phyloP scores from a whole-genome alignment of 2,888 invertebrate species.

The Chrysina gloriosa region DNA sequence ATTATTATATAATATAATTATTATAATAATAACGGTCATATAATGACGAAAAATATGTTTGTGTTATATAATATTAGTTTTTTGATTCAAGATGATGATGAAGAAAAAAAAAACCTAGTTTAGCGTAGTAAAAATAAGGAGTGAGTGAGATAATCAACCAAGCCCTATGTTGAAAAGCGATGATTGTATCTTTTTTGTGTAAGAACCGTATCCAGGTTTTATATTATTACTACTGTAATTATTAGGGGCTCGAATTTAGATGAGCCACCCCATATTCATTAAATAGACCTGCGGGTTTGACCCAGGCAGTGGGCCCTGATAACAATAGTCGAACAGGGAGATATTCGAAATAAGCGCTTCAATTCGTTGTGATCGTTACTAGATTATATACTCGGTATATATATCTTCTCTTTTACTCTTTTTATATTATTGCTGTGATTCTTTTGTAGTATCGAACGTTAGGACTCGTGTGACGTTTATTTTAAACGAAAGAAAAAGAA shows the following conservation, averaged over 20 bases:
- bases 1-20: no score
- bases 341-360: constrained; percentile 58
- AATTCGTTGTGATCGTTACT: constrained; percentile 53
- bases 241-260: constrained; percentile 50
- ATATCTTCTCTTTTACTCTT: constrained; percentile 56
- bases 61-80: constrained; percentile 49
- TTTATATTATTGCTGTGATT: constrained; percentile 63
- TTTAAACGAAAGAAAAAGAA: constrained; percentile 50
- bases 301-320: constrained; percentile 57
- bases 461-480: constrained; percentile 56
- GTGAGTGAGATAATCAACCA: constrained; percentile 55
- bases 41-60: constrained; percentile 61
- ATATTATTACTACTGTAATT: constrained; percentile 50
- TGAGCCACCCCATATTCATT: constrained; percentile 55
- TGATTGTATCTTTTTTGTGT: constrained; percentile 47
- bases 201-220: constrained; percentile 54
- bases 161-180: constrained; percentile 53
- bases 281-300: constrained; percentile 57
- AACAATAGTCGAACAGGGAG: constrained; percentile 58
- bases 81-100: constrained; percentile 50
- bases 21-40: constrained; percentile 63
- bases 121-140: constrained; percentile 52
- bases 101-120: constrained; percentile 47
- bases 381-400: constrained; percentile 36
- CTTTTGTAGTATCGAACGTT: constrained; percentile 61